Evolutionary conservation across 1,140 invertebrate species (phyloP), one percentile per base, ranked within the genome.

Genomic region (Drosophila yakuba): DNA sequence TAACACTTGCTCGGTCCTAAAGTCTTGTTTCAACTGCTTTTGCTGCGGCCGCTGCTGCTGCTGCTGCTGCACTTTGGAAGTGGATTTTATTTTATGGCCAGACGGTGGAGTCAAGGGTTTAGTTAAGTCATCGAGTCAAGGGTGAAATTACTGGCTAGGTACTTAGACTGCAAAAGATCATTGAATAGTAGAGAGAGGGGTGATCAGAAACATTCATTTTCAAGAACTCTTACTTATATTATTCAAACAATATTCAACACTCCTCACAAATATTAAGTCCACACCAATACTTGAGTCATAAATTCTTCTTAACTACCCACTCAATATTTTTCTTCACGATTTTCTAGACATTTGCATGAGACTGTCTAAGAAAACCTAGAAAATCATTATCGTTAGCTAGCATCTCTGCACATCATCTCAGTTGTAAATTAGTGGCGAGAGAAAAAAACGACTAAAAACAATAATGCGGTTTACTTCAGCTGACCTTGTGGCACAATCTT

Each of bases 401-500:
- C 54, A 75, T 66, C 71, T 74, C 50, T 43, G 54, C n/a, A 59
- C 51, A 74, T 73, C 69, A 51, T 64, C 51, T 51, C 39, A 74
- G 59, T 57, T 74, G 60, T 59, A 69, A 64, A 59, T 67, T 67
- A 78, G 58, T 45, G 41, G 35, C 43, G 35, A 60, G 54, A 74
- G 25, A 59, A 51, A 51, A 44, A 61, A 52, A 17, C 48, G 56
- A 48, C 32, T 38, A 51, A 66, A 63, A 59, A 32, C 52, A 20
- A 58, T 48, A 55, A 63, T 78, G 76, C 67, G 75, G 60, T 75
- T 83, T 78, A 66, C 59, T 72, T 72, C 68, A 43, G 60, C 66
- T 85, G 81, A 84, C 81, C 81, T 84, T 84, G 81, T 47, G 7
- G 72, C 64, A 47, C 75, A 74, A 68, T 81, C 58, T 62, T 75